Evolutionary conservation across 2,888 invertebrate species (phyloP).

Genomic region (Ariolimax columbianus): DNA sequence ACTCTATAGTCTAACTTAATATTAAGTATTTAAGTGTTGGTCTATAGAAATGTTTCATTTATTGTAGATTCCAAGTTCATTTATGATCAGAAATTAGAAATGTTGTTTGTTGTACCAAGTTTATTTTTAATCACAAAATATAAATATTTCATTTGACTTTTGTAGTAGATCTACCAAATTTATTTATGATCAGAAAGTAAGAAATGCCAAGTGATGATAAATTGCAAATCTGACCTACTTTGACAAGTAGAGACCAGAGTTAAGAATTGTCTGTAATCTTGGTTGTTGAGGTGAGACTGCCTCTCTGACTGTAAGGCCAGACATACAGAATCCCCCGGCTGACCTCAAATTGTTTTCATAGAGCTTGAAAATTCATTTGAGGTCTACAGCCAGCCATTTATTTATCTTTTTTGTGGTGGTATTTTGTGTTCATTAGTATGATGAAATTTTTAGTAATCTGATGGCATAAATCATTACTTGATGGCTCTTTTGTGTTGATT

Average conservation of each 20-base stretch:
- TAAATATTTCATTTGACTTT: no score
- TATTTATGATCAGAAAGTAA: background rate
- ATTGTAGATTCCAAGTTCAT: no score
- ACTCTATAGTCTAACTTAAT: no score
- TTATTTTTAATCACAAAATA: no score
- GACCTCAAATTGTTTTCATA: background rate
- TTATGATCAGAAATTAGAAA: no score
- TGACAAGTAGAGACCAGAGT: constrained; percentile 48
- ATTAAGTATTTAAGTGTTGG: no score
- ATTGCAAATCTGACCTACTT: constrained; percentile 19
- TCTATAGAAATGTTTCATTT: no score
- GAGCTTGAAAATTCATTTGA: background rate
- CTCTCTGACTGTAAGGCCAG: constrained; percentile 46
- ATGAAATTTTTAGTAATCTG: constrained; percentile 45
- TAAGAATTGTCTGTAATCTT: constrained; percentile 51
- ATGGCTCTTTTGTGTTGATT: no score
- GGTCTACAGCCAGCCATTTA: constrained; percentile 3
- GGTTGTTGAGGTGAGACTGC: constrained; percentile 23
- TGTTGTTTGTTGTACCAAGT: no score
- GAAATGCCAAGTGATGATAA: constrained; percentile 44
- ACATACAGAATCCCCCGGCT: constrained; percentile 19
- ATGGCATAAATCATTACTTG: constrained; percentile 35
- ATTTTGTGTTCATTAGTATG: constrained; percentile 1
- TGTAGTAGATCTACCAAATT: no score
- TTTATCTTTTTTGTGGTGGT: background rate